Base-by-base conservation (phyloP, 1,140 invertebrate genomes). In the Zaprionus nigranus region DNA sequence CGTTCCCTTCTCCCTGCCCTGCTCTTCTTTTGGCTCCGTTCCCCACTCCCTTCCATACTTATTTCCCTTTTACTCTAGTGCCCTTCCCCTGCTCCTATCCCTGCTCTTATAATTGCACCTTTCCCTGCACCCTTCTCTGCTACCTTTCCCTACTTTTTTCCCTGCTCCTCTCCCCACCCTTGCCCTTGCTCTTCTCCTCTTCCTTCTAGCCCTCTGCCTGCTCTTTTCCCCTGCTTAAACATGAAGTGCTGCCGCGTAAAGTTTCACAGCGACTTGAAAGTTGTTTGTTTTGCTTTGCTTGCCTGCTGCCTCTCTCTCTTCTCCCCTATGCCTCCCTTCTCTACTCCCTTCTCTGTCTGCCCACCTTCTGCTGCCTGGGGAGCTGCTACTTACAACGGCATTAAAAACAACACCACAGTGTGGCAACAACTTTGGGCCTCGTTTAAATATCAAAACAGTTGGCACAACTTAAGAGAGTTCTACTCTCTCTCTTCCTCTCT, bases 281-380 rank as follows among this genome's bases (percentile, higher is more conserved):
- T 77, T 77, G 63, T 77, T 77, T 72, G 38, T 57, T 77, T 65
- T 67, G 65, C 57, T 57, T 63, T 70, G 72, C 59, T 75, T 73
- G 17, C 28, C 9, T 46, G 13, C 53, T 46, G 22, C 11, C 22
- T 34, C 20, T 22, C 22, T n/a, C 17, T 11, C 3, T 3, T 11
- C 3, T n/a, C n/a, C n/a, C n/a, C n/a, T n/a, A n/a, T n/a, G n/a
- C 6, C 49, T 15, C 22, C 13, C n/a, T 20, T 1, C 46, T 53
- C 17, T 1, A 30, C 30, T 15, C 51, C 13, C 40, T 11, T 49
- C 6, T 2, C 11, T 11, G 13, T 13, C 20, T 38, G 40, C 43
- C 7, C 3, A 11, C 9, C 30, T 34, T 34, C 30, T 34, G 4
- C 15, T 26, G 24, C 40, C n/a, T 28, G 40, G 15, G 40, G 40